A percentile compares a stretch with the other conserved stretches of the same genome.
phyloP scores from a whole-genome alignment of 2,888 invertebrate genomes.

The Fragum fragum region DNA sequence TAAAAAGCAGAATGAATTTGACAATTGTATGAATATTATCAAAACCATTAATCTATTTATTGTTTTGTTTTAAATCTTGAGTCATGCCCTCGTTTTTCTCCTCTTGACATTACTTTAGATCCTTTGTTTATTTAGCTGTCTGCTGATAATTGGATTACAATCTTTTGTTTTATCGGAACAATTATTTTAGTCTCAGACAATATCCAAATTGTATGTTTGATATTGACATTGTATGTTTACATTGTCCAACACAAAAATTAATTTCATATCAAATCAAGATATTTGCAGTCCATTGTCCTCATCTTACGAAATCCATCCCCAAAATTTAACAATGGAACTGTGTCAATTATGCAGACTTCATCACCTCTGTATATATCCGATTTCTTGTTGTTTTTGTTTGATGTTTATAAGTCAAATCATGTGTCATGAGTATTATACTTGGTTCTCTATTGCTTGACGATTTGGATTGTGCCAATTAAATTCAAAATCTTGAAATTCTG shows the following conservation, averaged over 20 bases:
- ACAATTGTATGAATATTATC: slow-evolving; percentile 8
- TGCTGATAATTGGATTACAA: slow-evolving; percentile 12
- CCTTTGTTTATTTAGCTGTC: slow-evolving; percentile 5
- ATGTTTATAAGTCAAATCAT: background rate
- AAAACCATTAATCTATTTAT: background rate
- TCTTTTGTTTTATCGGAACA: background rate
- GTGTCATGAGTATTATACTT: background rate
- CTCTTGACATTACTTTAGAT: background rate
- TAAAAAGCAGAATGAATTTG: background rate
- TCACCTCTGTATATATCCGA: background rate
- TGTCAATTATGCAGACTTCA: background rate
- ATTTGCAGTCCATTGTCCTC: background rate
- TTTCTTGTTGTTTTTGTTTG: background rate
- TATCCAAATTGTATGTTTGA: background rate
- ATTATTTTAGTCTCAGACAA: slow-evolving; percentile 14
- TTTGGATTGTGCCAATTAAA: background rate
- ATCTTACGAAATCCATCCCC: background rate
- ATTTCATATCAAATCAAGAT: slow-evolving; percentile 3
- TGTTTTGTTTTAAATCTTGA: slow-evolving; percentile 14
- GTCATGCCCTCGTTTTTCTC: slow-evolving; percentile 5
- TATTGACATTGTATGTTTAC: background rate
- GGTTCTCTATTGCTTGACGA: background rate
- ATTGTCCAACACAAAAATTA: slow-evolving; percentile 2
- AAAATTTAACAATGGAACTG: background rate
- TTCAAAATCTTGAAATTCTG: background rate